A percentile compares a stretch with the other conserved stretches of the same genome.
These are phyloP conservation scores for Bergia puertoricense DNA, from an alignment of 92 coral and sea anemone species.

Conservation along the genomic window DNA sequence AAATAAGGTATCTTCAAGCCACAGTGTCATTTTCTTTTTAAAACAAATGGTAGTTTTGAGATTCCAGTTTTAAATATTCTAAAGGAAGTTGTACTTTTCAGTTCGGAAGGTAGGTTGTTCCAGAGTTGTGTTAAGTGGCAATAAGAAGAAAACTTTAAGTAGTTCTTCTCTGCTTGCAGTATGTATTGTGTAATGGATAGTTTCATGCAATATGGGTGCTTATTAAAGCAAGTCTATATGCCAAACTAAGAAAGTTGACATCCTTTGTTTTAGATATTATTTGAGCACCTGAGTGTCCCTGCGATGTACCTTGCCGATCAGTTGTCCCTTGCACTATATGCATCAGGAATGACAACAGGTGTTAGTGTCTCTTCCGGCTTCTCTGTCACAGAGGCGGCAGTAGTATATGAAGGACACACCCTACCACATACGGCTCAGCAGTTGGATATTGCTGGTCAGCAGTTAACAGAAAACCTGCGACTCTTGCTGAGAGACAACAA, in stretches of 20 bases:
- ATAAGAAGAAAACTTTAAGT: too few species aligned
- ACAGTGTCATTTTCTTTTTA: too few species aligned
- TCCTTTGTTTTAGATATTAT: conserved; percentile 73
- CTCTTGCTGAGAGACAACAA: conserved; percentile 76
- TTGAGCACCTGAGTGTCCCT: conserved; percentile 91
- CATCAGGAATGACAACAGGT: conserved; percentile 90
- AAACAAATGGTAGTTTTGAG: too few species aligned
- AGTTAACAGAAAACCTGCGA: conserved; percentile 87
- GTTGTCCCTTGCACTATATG: conserved; percentile 78
- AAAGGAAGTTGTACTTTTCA: too few species aligned
- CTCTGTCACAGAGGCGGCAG: conserved; percentile 93
- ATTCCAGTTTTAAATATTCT: too few species aligned
- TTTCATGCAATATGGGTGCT: too few species aligned
- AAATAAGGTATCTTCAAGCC: too few species aligned
- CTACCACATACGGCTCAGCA: conserved; percentile 79
- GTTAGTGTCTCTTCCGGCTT: conserved; percentile 91
- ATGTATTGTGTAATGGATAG: too few species aligned
- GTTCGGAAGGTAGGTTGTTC: too few species aligned
- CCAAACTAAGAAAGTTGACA: neutral
- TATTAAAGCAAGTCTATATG: too few species aligned
- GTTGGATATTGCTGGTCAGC: conserved; percentile 89
- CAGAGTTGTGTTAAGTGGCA: too few species aligned
- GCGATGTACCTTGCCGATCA: conserved; percentile 94
- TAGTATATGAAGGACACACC: conserved; percentile 90
- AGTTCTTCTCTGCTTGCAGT: too few species aligned